Conservation (phyloP, 2,113 vertebrate genomes). For the Rhipidura dahli region DNA sequence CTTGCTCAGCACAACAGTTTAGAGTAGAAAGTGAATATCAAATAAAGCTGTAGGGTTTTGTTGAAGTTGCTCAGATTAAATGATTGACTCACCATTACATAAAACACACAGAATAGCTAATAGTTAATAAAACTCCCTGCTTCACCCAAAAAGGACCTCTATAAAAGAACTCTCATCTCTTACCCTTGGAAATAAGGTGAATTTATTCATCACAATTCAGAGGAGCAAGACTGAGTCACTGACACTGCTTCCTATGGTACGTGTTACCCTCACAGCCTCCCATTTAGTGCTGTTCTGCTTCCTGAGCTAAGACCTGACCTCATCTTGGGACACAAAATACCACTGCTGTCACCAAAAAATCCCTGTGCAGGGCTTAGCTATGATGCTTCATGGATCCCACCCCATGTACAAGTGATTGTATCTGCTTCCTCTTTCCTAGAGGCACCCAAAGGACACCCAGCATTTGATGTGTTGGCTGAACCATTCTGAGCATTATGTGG, state of each 20-base stretch:
- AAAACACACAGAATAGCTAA: not conserved
- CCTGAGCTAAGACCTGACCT: not conserved
- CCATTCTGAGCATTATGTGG: not conserved
- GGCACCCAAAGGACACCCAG: not conserved
- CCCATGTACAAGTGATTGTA: not conserved
- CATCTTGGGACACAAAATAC: not conserved
- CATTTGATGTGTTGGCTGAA: not conserved
- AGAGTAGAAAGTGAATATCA: not conserved
- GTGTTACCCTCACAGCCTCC: not conserved
- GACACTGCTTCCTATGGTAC: fast-evolving
- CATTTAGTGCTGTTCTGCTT: not conserved
- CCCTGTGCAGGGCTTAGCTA: not conserved
- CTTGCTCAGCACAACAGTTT: slow-evolving; percentile 1
- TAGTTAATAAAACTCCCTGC: not conserved
- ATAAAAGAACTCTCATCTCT: not conserved
- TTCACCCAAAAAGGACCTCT: not conserved
- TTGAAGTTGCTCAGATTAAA: not conserved
- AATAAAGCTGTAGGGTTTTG: not conserved
- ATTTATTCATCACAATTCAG: not conserved
- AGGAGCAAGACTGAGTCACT: not conserved
- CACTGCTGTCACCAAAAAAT: not conserved
- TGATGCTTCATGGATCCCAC: not conserved
- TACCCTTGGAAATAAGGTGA: not conserved
- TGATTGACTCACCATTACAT: not conserved
- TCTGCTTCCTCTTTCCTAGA: not conserved